phyloP scores from a whole-genome alignment of 2,113 vertebrate species.

The Chaetura pelagica region DNA sequence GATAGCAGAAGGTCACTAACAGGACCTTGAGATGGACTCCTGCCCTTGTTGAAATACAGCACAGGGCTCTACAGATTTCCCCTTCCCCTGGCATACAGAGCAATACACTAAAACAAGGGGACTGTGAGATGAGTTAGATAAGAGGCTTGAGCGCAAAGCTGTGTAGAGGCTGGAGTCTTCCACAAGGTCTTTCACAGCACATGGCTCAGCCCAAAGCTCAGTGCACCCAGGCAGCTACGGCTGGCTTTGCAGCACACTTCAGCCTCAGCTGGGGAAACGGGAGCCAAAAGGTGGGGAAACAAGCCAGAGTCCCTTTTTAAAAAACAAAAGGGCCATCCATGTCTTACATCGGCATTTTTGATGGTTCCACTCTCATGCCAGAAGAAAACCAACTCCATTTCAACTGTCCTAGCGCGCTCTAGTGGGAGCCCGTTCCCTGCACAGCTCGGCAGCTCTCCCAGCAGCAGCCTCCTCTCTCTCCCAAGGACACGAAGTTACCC shows the following conservation, averaged over 20 bases:
- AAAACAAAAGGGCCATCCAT: not conserved
- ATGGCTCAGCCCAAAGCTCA: not conserved
- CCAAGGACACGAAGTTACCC: too few species aligned
- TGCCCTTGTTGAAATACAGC: not conserved
- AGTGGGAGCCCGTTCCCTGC: not conserved
- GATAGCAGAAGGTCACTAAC: not conserved
- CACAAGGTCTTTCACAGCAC: not conserved
- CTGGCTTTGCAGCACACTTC: not conserved
- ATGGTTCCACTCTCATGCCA: not conserved
- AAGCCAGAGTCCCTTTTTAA: not conserved
- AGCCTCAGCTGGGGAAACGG: not conserved
- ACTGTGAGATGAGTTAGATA: not conserved
- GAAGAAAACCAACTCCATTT: not conserved
- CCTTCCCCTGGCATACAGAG: not conserved
- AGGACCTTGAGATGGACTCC: not conserved
- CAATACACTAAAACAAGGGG: not conserved
- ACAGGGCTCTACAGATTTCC: not conserved
- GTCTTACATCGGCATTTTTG: not conserved
- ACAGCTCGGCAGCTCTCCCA: not conserved
- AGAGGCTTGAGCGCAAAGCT: not conserved
- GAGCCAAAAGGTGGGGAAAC: not conserved
- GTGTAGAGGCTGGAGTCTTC: not conserved
- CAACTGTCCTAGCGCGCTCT: constrained; percentile 39
- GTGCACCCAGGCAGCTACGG: not conserved
- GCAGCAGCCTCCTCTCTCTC: not conserved